These are phyloP conservation scores for Polyommatus icarus DNA, from an alignment of 2,888 invertebrate species.

Conservation along the genomic window DNA sequence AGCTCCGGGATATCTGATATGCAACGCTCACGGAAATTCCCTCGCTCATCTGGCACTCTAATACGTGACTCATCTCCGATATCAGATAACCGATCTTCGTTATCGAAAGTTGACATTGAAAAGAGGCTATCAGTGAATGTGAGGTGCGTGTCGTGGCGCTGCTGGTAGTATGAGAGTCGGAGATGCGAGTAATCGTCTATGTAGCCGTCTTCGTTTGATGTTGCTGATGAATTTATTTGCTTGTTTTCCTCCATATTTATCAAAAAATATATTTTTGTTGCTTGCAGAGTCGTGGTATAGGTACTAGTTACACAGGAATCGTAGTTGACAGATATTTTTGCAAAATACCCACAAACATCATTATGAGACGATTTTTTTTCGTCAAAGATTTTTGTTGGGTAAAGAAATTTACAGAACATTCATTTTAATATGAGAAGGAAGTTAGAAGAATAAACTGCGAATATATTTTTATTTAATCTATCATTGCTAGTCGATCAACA, in stretches of 20 bases:
- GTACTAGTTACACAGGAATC: neutral
- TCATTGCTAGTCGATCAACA: too few species aligned
- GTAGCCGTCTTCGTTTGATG: conserved; percentile 40
- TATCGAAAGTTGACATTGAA: conserved; percentile 39
- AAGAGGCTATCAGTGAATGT: conserved; percentile 33
- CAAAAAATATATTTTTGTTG: neutral
- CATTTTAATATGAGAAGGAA: too few species aligned
- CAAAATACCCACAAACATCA: neutral
- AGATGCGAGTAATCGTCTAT: conserved; percentile 64
- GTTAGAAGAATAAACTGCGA: too few species aligned
- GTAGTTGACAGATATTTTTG: neutral
- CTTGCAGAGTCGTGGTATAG: neutral
- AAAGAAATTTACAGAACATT: neutral
- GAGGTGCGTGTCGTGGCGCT: conserved; percentile 34
- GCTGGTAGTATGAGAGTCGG: conserved; percentile 57
- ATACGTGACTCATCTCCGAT: conserved; percentile 39
- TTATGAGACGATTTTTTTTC: neutral
- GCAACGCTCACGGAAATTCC: conserved; percentile 50
- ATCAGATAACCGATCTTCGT: conserved; percentile 30
- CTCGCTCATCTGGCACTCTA: conserved; percentile 42
- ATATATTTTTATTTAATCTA: too few species aligned
- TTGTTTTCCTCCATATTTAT: conserved; percentile 35
- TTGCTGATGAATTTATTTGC: conserved; percentile 34
- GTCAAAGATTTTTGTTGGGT: neutral
- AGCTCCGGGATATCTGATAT: conserved; percentile 57